Percentiles rank a stretch among this genome's conserved stretches.
Conservation (phyloP, 2,113 vertebrate species). For the Paradoxurus hermaphroditus region DNA sequence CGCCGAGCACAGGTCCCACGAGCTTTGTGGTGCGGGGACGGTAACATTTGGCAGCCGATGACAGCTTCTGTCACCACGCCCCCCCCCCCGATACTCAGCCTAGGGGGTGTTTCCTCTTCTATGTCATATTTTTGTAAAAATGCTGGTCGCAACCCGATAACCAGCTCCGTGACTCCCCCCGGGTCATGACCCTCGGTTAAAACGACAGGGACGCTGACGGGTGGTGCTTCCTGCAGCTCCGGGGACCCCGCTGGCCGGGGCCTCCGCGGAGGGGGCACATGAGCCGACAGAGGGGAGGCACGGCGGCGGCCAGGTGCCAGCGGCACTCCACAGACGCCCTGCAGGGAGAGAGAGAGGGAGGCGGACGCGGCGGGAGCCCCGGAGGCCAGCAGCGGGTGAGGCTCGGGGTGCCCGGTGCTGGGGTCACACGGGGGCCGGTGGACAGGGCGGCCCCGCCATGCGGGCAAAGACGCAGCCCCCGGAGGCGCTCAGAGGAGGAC, state of each 20-base stretch:
- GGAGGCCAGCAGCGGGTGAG: accelerated
- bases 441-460: accelerated
- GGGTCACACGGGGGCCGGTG: background rate
- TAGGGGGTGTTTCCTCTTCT: background rate
- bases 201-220: background rate
- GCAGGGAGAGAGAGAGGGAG: background rate
- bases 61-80: background rate
- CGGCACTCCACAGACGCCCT: background rate
- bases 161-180: background rate
- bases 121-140: background rate
- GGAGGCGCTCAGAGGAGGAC: background rate
- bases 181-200: background rate
- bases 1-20: background rate
- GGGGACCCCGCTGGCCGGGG: background rate
- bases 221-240: background rate
- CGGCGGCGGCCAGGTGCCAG: accelerated
- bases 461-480: background rate
- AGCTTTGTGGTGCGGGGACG: background rate
- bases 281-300: background rate
- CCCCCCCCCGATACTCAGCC: background rate
- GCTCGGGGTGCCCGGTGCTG: accelerated
- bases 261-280: background rate
- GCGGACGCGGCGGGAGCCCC: background rate
- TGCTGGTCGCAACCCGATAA: background rate
- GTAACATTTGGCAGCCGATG: background rate